Evolutionary conservation across 1,140 invertebrate species (phyloP).

Genomic region (Papilio machaon): DNA sequence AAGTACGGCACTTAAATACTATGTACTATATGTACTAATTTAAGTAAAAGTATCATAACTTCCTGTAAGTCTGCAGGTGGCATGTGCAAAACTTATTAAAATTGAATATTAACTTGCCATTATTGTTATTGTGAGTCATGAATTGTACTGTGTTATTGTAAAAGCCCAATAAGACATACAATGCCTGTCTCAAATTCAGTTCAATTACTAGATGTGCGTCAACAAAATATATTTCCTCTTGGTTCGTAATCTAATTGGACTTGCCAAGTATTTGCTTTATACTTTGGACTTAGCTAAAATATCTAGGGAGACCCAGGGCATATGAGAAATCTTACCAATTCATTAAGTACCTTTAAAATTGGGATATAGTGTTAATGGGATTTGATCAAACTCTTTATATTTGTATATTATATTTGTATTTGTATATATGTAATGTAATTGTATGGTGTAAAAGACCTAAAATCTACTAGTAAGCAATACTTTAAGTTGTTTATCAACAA

Average conservation of each 20-base stretch:
- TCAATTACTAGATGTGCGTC: not conserved
- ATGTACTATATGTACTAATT: not conserved
- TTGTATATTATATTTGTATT: too few relatives aligned
- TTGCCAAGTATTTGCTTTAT: not conserved
- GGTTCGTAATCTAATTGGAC: not conserved
- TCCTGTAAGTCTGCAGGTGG: not conserved
- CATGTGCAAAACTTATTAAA: not conserved
- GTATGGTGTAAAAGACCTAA: too few relatives aligned
- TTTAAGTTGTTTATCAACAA: too few relatives aligned
- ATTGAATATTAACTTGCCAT: not conserved
- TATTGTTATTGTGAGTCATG: constrained; percentile 10
- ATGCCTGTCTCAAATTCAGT: not conserved
- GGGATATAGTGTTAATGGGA: too few relatives aligned
- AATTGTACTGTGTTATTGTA: constrained; percentile 5
- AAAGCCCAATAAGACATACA: not conserved
- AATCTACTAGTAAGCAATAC: too few relatives aligned
- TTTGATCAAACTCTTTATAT: too few relatives aligned
- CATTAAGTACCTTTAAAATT: not conserved
- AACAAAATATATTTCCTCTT: not conserved
- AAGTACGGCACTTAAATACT: not conserved
- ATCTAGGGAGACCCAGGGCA: not conserved
- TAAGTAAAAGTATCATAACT: not conserved
- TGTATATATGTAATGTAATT: too few relatives aligned
- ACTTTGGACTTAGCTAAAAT: not conserved
- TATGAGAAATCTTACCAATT: not conserved